Evolutionary conservation across 2,888 invertebrate species (phyloP).

Genomic region (Apoda limacodes): DNA sequence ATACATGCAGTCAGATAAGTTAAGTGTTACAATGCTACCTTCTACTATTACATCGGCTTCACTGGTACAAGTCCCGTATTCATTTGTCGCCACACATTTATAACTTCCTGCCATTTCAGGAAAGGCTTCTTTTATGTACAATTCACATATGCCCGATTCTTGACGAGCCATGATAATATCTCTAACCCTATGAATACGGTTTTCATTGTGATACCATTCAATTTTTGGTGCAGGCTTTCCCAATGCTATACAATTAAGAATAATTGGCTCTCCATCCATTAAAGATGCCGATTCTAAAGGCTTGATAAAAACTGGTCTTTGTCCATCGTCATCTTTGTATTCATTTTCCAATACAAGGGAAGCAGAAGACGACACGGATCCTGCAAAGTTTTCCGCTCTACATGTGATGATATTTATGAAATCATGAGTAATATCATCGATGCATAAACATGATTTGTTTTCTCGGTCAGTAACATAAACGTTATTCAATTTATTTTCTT

Average conservation of each 20-base stretch:
- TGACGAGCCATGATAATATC: constrained; percentile 81
- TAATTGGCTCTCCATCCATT: constrained; percentile 91
- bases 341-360: constrained; percentile 72
- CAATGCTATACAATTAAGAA: constrained; percentile 77
- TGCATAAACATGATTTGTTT: constrained; percentile 83
- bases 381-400: constrained; percentile 89
- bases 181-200: constrained; percentile 79
- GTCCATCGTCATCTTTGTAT: constrained; percentile 38
- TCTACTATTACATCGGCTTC: constrained; percentile 83
- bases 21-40: constrained; percentile 69
- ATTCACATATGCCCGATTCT: constrained; percentile 81
- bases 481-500: constrained; percentile 73
- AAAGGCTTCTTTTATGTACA: constrained; percentile 88
- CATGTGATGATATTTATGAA: constrained; percentile 85
- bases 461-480: constrained; percentile 77
- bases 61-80: constrained; percentile 84
- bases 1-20: constrained; percentile 32
- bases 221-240: constrained; percentile 86
- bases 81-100: constrained; percentile 84
- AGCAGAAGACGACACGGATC: constrained; percentile 89
- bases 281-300: constrained; percentile 80
- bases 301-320: constrained; percentile 80
- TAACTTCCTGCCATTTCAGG: constrained; percentile 93
- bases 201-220: constrained; percentile 82
- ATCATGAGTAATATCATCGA: constrained; percentile 78